phyloP scores from a whole-genome alignment of 2,797 vertebrate genomes.

The Harpagifer antarcticus region DNA sequence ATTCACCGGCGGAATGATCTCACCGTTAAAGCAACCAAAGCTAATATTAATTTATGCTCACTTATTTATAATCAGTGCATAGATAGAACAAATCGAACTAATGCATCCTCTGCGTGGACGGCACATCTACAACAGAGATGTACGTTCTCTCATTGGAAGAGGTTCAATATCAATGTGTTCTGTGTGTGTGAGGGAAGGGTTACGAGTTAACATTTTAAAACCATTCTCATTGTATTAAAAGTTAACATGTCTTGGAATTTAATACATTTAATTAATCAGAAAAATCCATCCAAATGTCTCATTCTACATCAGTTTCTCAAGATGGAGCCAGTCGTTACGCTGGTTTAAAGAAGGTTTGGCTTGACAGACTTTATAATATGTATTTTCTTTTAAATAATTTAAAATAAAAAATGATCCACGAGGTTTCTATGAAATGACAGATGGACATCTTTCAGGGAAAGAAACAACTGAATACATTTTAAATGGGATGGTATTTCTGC shows the following conservation, averaged over 20 bases:
- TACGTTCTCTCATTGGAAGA: neutral
- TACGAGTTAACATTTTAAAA: too few species aligned
- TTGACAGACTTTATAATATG: neutral
- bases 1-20: constrained; percentile 31
- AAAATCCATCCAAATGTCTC: too few species aligned
- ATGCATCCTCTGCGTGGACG: constrained; percentile 8
- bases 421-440: constrained; percentile 20
- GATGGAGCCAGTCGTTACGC: neutral
- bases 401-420: neutral
- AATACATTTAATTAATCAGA: too few species aligned
- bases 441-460: constrained; percentile 5
- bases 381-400: neutral
- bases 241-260: too few species aligned
- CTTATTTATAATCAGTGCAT: constrained; percentile 16
- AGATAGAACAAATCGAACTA: constrained; percentile 14
- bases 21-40: constrained; percentile 27
- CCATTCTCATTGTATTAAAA: too few species aligned
- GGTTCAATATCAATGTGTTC: neutral
- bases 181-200: neutral
- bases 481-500: constrained; percentile 25
- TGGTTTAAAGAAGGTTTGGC: neutral
- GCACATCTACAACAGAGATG: neutral
- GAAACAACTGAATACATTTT: constrained; percentile 24
- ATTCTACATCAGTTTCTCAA: too few species aligned
- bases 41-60: neutral